Evolutionary conservation across 1,140 invertebrate genomes (phyloP).

Genomic region (Batillaria attramentaria): DNA sequence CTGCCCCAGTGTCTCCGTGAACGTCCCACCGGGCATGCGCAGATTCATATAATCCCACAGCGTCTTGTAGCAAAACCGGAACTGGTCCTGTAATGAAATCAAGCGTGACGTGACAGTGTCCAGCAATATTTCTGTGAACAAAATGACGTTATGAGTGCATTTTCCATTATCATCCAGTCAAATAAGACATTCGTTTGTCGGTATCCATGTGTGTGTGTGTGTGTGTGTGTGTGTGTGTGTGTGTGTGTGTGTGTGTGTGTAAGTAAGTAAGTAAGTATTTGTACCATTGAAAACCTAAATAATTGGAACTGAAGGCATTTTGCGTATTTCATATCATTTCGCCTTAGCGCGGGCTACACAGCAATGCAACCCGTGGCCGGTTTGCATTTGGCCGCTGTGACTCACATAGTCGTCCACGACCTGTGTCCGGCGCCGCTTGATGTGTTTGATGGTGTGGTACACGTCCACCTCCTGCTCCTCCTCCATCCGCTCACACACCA

Average conservation of each 20-base stretch:
- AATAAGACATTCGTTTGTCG: neutral
- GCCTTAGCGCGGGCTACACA: too few species aligned
- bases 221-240: neutral
- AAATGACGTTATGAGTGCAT: neutral
- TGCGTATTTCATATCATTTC: too few species aligned
- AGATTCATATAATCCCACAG: slow-evolving; percentile 69
- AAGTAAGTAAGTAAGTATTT: neutral
- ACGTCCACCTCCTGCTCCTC: slow-evolving; percentile 65
- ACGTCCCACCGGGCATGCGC: slow-evolving; percentile 54
- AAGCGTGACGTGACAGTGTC: neutral
- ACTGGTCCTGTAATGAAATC: slow-evolving; percentile 62
- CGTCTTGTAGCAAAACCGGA: slow-evolving; percentile 66
- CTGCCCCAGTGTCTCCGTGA: slow-evolving; percentile 54
- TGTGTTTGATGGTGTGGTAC: slow-evolving; percentile 67
- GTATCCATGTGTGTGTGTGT: neutral
- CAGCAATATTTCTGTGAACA: neutral
- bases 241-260: neutral
- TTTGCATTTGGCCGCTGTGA: too few species aligned
- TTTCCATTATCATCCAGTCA: neutral
- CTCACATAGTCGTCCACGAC: slow-evolving; percentile 66
- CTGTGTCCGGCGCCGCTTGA: slow-evolving; percentile 63
- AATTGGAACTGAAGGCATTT: too few species aligned
- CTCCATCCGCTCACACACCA: slow-evolving; percentile 62
- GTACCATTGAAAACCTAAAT: neutral
- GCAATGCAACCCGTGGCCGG: too few species aligned